These are phyloP conservation scores for Notarius lentiginosus DNA, from an alignment of 2,113 vertebrate genomes.

Conservation along the genomic window DNA sequence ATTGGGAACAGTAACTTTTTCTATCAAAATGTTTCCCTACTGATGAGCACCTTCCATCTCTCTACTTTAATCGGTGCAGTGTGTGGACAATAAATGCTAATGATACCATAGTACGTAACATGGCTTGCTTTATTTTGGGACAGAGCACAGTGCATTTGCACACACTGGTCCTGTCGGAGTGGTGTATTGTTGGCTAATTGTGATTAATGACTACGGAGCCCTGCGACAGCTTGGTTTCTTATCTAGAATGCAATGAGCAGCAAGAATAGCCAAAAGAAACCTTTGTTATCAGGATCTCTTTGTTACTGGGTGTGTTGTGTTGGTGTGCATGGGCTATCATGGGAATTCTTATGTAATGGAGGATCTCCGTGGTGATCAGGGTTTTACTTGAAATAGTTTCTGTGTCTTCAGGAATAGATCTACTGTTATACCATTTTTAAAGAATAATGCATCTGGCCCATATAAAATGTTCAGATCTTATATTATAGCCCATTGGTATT, in stretches of 20 bases:
- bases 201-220: constrained; percentile 26
- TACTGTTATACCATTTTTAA: background rate
- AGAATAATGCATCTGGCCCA: background rate
- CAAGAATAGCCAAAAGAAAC: background rate
- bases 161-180: constrained; percentile 1
- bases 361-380: background rate
- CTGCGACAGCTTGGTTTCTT: background rate
- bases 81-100: background rate
- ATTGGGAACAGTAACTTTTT: background rate
- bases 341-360: constrained; percentile 10
- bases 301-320: background rate
- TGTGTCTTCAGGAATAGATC: background rate
- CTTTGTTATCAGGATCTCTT: background rate
- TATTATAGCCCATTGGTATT: background rate
- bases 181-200: constrained; percentile 25
- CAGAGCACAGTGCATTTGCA: background rate
- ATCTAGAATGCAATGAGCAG: background rate
- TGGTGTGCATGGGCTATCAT: background rate
- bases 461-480: background rate
- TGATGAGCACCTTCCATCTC: background rate
- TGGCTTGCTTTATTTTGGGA: background rate
- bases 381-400: background rate
- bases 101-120: background rate
- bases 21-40: background rate
- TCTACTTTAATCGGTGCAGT: background rate